Base-by-base conservation (phyloP, 2,888 invertebrate species). In the Argyresthia goedartella region DNA sequence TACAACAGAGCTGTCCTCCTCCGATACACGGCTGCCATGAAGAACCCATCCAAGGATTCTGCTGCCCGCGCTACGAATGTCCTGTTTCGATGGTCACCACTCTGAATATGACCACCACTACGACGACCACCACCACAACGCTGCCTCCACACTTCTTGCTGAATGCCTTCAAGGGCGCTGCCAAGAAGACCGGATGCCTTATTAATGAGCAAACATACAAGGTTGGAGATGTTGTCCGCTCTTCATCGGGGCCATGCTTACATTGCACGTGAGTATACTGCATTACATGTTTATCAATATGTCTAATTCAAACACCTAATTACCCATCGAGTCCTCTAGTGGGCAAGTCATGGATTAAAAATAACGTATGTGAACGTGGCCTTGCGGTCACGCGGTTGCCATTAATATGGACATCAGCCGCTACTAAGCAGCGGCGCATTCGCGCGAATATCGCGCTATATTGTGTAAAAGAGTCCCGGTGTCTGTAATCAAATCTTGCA, bases 1-100 rank as follows among this genome's bases (percentile, higher is more conserved):
- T 97, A 59, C 96, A 97, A 80, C 97, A 97, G 79, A 96, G 96
- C 66, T 97, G 97, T 81, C 97, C 97, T 51, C 97, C 97, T 50
- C 97, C 97, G 43, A 96, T 97, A 64, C 92, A 93, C 50, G 94
- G 94, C 54, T 97, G 97, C 67, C 94, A 94, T 74, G 95, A 96
- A 73, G 96, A 97, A 78, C 93, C 95, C 14, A 97, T 97, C 64
- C 91, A 91, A 75, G 97, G 97, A 16, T 97, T 96, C 90, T 97
- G 97, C 75, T 97, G 97, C 85, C 97, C 97, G 50, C 89, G 96
- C 65, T 97, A 96, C 73, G 96, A 96, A 77, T 97, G 97, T 72
- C 96, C 94, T 11, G 96, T 96, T 11, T 93, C 94, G 1, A 95
- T 94, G 93, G 94, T 93, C 42, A 92, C 92, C 36, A 89, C 92